Conservation (phyloP, 2,888 invertebrate species). For the Noctuana brunneofusca region DNA sequence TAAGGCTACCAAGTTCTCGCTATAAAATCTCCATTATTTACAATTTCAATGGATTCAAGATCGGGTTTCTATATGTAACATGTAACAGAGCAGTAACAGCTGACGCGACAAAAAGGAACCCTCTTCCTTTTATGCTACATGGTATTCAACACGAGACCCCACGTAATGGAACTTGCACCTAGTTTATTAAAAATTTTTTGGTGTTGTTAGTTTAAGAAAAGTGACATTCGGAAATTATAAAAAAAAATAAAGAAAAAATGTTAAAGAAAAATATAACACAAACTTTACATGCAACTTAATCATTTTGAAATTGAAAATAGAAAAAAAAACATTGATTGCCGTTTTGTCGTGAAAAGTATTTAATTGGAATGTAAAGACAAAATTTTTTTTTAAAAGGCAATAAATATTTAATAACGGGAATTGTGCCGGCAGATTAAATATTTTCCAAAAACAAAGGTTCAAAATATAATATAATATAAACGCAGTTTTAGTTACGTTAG, state of each 20-base stretch:
- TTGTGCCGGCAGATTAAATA: too few relatives aligned
- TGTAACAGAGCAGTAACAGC: slow-evolving; percentile 68
- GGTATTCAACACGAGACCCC: slow-evolving; percentile 19
- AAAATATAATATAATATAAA: not conserved
- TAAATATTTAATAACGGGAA: too few relatives aligned
- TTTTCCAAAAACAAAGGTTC: not conserved
- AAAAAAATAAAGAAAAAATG: too few relatives aligned
- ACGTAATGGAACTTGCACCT: slow-evolving; percentile 9
- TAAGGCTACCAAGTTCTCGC: not conserved
- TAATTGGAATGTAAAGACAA: too few relatives aligned
- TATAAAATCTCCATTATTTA: slow-evolving; percentile 25
- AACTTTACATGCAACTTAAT: too few relatives aligned
- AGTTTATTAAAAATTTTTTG: slow-evolving; percentile 12
- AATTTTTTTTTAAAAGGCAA: too few relatives aligned
- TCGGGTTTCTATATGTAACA: slow-evolving; percentile 41
- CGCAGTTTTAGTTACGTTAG: not conserved
- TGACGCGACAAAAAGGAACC: slow-evolving; percentile 68
- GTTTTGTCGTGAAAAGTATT: too few relatives aligned
- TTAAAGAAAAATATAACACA: not conserved
- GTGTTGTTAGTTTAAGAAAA: slow-evolving; percentile 5
- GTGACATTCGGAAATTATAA: too few relatives aligned
- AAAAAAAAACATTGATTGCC: too few relatives aligned
- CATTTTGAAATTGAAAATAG: too few relatives aligned
- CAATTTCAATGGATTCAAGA: slow-evolving; percentile 40
- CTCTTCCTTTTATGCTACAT: slow-evolving; percentile 47